Percentiles rank a stretch among this genome's conserved stretches.
These are phyloP conservation scores for Ariolimax columbianus DNA, from an alignment of 2,888 invertebrate species.

Conservation along the genomic window DNA sequence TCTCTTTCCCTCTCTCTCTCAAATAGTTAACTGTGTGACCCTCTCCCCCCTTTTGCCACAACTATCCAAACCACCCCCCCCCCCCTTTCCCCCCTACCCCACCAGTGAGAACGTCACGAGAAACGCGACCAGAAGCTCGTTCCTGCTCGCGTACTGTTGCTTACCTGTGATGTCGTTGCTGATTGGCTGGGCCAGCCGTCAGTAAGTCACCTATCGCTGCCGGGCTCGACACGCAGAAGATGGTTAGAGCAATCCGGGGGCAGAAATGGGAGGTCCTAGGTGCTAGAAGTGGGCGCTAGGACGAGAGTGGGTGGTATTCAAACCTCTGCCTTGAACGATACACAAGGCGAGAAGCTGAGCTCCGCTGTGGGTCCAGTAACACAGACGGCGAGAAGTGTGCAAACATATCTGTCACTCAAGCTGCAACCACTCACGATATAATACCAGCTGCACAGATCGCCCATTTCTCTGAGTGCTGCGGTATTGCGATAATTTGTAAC, in stretches of 20 bases:
- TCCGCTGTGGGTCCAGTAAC: neutral
- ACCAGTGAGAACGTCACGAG: too few relatives aligned
- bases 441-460: neutral
- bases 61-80: too few relatives aligned
- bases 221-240: neutral
- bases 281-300: constrained; percentile 9
- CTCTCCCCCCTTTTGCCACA: too few relatives aligned
- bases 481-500: too few relatives aligned
- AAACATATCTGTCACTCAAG: neutral
- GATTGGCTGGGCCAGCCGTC: neutral
- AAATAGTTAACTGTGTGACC: too few relatives aligned
- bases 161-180: constrained; percentile 9
- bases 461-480: too few relatives aligned
- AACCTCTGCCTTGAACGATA: neutral
- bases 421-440: neutral
- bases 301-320: constrained; percentile 19
- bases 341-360: neutral
- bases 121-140: neutral
- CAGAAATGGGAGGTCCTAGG: constrained; percentile 19
- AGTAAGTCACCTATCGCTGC: constrained; percentile 1
- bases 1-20: too few relatives aligned
- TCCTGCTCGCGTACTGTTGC: too few relatives aligned
- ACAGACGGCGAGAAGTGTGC: neutral
- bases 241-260: neutral
- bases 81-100: too few relatives aligned